A percentile compares a stretch with the other conserved stretches of the same genome.
Conservation (phyloP, 1,140 invertebrate genomes). For the Diorhabda sublineata region DNA sequence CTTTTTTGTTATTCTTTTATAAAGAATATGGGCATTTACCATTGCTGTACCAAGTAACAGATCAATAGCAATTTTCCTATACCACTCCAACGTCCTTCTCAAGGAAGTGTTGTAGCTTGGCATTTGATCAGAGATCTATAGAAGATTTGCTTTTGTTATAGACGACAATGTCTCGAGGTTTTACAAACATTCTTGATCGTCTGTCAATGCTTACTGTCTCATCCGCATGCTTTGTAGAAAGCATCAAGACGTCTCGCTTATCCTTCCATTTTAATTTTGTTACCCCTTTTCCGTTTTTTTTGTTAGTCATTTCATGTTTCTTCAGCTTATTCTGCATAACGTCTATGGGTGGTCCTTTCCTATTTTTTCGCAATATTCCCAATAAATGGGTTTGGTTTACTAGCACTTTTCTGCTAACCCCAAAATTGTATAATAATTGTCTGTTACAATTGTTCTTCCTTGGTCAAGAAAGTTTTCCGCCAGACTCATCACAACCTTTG, state of each 20-base stretch:
- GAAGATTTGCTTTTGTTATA: too few relatives aligned
- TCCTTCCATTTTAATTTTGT: slow-evolving; percentile 21
- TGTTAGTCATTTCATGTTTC: slow-evolving; percentile 20
- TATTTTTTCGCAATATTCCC: slow-evolving; percentile 45
- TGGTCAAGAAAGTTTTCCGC: slow-evolving; percentile 21
- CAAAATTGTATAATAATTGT: slow-evolving; percentile 47
- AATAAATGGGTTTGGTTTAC: slow-evolving; percentile 38
- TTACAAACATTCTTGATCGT: too few relatives aligned
- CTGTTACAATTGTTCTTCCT: slow-evolving; percentile 27
- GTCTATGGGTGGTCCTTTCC: slow-evolving; percentile 42
- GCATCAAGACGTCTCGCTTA: slow-evolving; percentile 20
- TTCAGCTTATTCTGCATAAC: slow-evolving; percentile 10
- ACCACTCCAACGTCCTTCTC: slow-evolving; percentile 44
- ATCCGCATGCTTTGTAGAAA: slow-evolving; percentile 32
- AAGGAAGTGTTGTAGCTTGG: slow-evolving; percentile 39
- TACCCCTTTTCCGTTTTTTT: slow-evolving; percentile 18
- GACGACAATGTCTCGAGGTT: too few relatives aligned
- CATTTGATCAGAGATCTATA: slow-evolving; percentile 45
- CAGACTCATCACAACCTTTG: slow-evolving; percentile 21
- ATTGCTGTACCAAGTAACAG: slow-evolving; percentile 40
- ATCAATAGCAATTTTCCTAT: slow-evolving; percentile 42
- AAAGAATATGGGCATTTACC: slow-evolving; percentile 35
- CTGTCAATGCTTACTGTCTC: too few relatives aligned
- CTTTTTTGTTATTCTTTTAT: slow-evolving; percentile 4
- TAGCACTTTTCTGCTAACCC: slow-evolving; percentile 45